Evolutionary conservation across 2,888 invertebrate genomes (phyloP).

Genomic region (Empis livida): DNA sequence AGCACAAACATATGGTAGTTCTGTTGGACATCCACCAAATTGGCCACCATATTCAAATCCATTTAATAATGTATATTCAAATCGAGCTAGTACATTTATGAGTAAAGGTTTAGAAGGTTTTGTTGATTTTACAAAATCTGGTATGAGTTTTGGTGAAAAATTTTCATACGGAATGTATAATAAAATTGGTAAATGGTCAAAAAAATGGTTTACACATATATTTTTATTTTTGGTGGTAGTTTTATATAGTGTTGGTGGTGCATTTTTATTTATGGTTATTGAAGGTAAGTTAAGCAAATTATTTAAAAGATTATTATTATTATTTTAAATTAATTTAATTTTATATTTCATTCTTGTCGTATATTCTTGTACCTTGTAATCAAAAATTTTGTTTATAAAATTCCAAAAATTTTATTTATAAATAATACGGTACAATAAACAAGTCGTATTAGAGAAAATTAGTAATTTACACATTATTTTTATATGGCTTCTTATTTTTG

Average conservation of each 20-base stretch:
- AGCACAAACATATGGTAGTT: slow-evolving; percentile 1
- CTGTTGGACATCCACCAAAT: slow-evolving; percentile 21
- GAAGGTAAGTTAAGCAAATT: too few relatives aligned
- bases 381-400: too few relatives aligned
- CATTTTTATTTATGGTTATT: slow-evolving; percentile 60
- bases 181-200: slow-evolving; percentile 62
- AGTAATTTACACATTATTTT: too few relatives aligned
- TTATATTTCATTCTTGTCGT: too few relatives aligned
- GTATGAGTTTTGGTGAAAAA: slow-evolving; percentile 73
- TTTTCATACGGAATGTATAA: slow-evolving; percentile 67
- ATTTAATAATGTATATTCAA: slow-evolving; percentile 39
- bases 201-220: slow-evolving; percentile 80
- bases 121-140: slow-evolving; percentile 67
- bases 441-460: too few relatives aligned
- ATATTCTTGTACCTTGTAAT: too few relatives aligned
- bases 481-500: too few relatives aligned
- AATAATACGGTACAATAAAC: too few relatives aligned
- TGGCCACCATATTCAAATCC: slow-evolving; percentile 33
- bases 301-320: too few relatives aligned
- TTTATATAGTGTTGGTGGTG: slow-evolving; percentile 70
- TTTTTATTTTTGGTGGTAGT: slow-evolving; percentile 67
- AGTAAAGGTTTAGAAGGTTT: slow-evolving; percentile 68
- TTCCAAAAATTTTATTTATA: too few relatives aligned
- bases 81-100: slow-evolving; percentile 59
- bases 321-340: too few relatives aligned